Conservation (phyloP, 2,113 vertebrate genomes). For the Nipponia nippon region DNA sequence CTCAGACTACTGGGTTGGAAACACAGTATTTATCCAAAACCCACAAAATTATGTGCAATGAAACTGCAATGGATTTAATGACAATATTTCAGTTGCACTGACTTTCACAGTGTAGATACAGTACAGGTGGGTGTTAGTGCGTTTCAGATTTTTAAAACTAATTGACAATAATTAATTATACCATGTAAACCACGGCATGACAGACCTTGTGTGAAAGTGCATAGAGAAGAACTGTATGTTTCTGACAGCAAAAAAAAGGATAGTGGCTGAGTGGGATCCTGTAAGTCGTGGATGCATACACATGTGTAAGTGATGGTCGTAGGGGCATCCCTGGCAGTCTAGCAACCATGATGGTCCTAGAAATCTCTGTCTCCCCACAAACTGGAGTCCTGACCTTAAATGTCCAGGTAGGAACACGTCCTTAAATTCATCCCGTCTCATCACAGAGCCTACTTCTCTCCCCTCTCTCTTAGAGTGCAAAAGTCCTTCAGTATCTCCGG, state of each 20-base stretch:
- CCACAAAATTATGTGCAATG: background rate
- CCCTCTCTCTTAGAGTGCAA: background rate
- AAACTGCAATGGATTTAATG: conserved; percentile 6
- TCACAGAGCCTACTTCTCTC: background rate
- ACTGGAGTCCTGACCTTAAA: background rate
- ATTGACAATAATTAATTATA: background rate
- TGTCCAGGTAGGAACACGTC: background rate
- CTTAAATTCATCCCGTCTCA: background rate
- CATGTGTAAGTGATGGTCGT: background rate
- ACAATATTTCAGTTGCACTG: background rate
- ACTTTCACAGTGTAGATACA: background rate
- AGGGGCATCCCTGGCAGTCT: background rate
- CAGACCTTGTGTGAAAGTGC: background rate
- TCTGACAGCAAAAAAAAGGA: background rate
- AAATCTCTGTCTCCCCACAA: background rate
- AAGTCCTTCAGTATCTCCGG: background rate
- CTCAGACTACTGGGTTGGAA: background rate
- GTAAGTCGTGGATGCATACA: background rate
- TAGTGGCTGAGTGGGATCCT: background rate
- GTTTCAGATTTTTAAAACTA: background rate
- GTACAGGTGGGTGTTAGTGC: background rate
- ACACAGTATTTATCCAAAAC: background rate
- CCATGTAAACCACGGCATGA: background rate
- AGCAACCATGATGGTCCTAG: background rate
- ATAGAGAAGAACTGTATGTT: background rate